These are phyloP conservation scores for Ochropleura plecta DNA, from an alignment of 2,888 invertebrate genomes.

Conservation along the genomic window DNA sequence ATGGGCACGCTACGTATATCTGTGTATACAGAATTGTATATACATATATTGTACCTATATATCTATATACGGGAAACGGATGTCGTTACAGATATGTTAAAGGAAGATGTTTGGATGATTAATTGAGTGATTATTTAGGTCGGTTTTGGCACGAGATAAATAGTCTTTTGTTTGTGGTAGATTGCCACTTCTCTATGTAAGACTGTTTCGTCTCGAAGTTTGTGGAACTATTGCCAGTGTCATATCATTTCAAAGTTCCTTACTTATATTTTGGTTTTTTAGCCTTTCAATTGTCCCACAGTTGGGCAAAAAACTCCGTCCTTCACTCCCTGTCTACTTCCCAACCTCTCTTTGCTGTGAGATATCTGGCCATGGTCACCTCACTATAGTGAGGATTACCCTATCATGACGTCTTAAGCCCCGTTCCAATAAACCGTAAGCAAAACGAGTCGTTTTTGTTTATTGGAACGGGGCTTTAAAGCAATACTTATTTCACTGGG, in stretches of 20 bases:
- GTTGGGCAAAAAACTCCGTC: too few species aligned
- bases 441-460: too few species aligned
- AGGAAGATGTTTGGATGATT: conserved; percentile 68
- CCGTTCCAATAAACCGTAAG: too few species aligned
- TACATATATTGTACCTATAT: conserved; percentile 48
- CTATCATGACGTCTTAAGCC: too few species aligned
- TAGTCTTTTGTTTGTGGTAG: conserved; percentile 47
- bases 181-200: background rate
- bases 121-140: conserved; percentile 63
- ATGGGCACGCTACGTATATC: conserved; percentile 30
- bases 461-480: too few species aligned
- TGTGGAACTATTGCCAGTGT: background rate
- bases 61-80: conserved; percentile 72
- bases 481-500: too few species aligned
- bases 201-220: background rate
- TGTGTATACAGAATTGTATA: conserved; percentile 25
- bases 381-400: too few species aligned
- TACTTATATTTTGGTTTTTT: too few species aligned
- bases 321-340: too few species aligned
- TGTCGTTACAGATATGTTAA: conserved; percentile 69
- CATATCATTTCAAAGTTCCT: background rate
- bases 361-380: too few species aligned
- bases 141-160: conserved; percentile 53
- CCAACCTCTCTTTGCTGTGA: too few species aligned
- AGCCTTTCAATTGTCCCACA: too few species aligned